Conservation (phyloP, 2,113 vertebrate species). For the Phyllostomus hastatus region DNA sequence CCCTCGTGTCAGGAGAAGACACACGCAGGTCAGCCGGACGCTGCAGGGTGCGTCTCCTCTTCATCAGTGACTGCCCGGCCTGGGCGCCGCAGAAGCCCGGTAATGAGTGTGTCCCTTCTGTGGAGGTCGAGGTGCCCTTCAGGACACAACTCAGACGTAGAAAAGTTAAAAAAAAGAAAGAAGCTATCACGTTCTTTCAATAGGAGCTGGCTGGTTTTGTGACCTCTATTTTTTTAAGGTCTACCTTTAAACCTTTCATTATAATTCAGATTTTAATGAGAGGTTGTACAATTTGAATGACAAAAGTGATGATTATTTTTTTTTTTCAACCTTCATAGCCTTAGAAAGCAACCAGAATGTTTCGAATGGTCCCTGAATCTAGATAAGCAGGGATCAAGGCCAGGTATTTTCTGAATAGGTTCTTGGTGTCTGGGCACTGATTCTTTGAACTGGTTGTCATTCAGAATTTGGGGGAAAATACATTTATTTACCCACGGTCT, state of each 20-base stretch:
- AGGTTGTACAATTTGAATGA: neutral
- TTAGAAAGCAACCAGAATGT: neutral
- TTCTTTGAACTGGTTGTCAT: neutral
- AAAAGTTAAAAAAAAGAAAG: slow-evolving; percentile 46
- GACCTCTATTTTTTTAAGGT: slow-evolving; percentile 50
- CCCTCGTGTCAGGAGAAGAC: slow-evolving; percentile 47
- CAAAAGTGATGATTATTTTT: neutral
- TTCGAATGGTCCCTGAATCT: neutral
- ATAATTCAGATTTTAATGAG: neutral
- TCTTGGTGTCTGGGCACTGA: neutral
- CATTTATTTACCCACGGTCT: neutral
- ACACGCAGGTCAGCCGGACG: slow-evolving; percentile 18
- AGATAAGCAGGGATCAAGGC: neutral
- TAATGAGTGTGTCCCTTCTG: slow-evolving; percentile 55
- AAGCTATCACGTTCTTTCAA: slow-evolving; percentile 36
- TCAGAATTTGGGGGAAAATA: neutral
- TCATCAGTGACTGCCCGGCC: slow-evolving; percentile 29
- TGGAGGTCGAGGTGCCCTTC: slow-evolving; percentile 66
- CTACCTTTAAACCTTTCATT: slow-evolving; percentile 43
- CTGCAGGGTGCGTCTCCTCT: slow-evolving; percentile 36
- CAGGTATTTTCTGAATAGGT: slow-evolving; percentile 4
- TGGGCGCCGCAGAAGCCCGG: slow-evolving; percentile 62
- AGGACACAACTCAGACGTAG: slow-evolving; percentile 51
- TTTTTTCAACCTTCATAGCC: neutral
- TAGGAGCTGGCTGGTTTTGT: slow-evolving; percentile 55